Evolutionary conservation across 1,140 invertebrate genomes (phyloP), one percentile per base, ranked within the genome.

Genomic region (Heliconius eleuchia): DNA sequence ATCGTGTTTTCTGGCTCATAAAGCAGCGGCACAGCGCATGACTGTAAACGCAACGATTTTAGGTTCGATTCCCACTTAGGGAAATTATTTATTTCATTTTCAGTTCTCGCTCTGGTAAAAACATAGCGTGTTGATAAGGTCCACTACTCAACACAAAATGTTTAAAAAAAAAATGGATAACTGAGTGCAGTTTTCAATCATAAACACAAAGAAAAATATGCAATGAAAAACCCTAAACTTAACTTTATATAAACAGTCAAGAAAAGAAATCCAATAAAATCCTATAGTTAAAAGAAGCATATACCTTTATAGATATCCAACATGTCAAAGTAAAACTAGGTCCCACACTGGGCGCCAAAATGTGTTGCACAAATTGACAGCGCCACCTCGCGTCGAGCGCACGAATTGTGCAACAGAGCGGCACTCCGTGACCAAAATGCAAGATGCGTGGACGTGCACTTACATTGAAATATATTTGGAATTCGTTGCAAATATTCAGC

Each of bases 361-460:
- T 84, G 85, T 82, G 73, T 77, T 80, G 80, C 71, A 87, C 85
- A 91, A 92, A 92, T 91, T 91, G 89, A 91, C 90, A 91, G 86
- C 88, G 88, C 86, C 91, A 89, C 87, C 89, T 89, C 83, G 83
- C 83, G 85, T 78, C 84, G 83, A 71, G 73, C 80, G 74, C 76
- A 57, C 55, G 82, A 90, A 86, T 82, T 82, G 85, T 82, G 82
- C 84, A 85, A 78, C 79, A 83, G 71, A 76, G 83, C 84, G 84
- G 70, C 85, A 89, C 50, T 92, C 83, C 92, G 90, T 93, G 91
- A 93, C 91, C 74, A 76, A 85, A 92, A 86, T 93, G 30, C 77
- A 82, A 50, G 81, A 93, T 88, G 83, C 83, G 83, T 75, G 80
- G 85, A 89, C 88, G 88, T 88, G 86, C 86, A 84, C 87, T 79